Conservation (phyloP, 2,113 vertebrate species). For the Catagonus wagneri region DNA sequence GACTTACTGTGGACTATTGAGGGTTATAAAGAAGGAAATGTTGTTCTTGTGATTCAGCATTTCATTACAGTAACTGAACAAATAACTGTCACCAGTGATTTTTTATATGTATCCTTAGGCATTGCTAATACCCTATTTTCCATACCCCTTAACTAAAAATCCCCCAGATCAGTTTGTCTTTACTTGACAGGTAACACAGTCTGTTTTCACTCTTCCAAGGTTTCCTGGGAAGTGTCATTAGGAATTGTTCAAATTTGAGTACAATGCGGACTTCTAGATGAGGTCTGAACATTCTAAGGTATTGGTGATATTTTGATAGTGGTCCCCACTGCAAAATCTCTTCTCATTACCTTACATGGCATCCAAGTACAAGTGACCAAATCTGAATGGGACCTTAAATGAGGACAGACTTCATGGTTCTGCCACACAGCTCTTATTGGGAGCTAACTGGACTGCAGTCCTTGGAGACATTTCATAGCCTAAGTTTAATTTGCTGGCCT, state of each 20-base stretch:
- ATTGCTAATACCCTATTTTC: background rate
- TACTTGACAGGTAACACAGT: background rate
- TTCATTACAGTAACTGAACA: constrained; percentile 20
- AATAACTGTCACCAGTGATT: background rate
- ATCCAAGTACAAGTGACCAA: background rate
- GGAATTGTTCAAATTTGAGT: background rate
- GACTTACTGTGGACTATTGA: background rate
- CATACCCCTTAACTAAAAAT: background rate
- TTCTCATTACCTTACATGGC: background rate
- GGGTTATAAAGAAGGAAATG: background rate
- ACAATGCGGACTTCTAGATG: background rate
- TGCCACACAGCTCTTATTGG: background rate
- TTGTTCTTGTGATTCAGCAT: constrained; percentile 9
- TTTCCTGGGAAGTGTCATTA: background rate
- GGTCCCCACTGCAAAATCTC: background rate
- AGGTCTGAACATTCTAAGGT: background rate
- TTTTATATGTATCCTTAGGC: background rate
- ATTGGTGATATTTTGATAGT: constrained; percentile 4
- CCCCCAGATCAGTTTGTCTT: background rate
- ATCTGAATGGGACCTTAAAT: background rate
- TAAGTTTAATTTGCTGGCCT: background rate
- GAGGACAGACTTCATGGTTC: background rate
- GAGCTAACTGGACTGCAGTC: background rate
- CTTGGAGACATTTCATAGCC: background rate
- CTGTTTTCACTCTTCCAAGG: background rate